Evolutionary conservation across 1,140 invertebrate genomes (phyloP).

Genomic region (Meloidogyne floridensis): DNA sequence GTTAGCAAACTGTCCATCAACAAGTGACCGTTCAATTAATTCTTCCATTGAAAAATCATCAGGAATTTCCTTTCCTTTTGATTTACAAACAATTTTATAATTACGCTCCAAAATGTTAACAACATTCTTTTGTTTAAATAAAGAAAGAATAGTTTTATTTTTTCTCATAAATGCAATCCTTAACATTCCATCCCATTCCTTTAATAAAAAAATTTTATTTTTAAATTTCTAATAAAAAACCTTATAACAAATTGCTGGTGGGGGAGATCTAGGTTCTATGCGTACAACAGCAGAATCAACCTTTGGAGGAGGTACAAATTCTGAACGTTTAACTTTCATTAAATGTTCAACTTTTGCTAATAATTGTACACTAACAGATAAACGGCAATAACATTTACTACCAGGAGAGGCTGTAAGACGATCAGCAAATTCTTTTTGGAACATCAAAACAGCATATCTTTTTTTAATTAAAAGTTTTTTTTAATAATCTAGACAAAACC

Average conservation of each 20-base stretch:
- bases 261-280: slow-evolving; percentile 92
- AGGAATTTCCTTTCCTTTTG: slow-evolving; percentile 81
- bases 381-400: slow-evolving; percentile 89
- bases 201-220: slow-evolving; percentile 30
- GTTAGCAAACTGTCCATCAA: slow-evolving; percentile 72
- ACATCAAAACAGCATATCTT: slow-evolving; percentile 95
- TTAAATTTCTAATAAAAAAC: slow-evolving; percentile 41
- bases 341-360: slow-evolving; percentile 90
- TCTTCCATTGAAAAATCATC: slow-evolving; percentile 83
- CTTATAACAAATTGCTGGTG: slow-evolving; percentile 90
- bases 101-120: slow-evolving; percentile 85
- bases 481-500: slow-evolving; percentile 46
- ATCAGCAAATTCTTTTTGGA: slow-evolving; percentile 97
- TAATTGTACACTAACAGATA: slow-evolving; percentile 94
- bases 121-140: slow-evolving; percentile 82
- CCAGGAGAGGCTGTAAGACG: slow-evolving; percentile 93
- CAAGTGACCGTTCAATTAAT: slow-evolving; percentile 79
- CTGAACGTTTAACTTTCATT: slow-evolving; percentile 95
- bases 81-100: slow-evolving; percentile 82
- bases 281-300: slow-evolving; percentile 98
- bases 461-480: slow-evolving; percentile 52
- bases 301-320: slow-evolving; percentile 87
- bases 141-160: slow-evolving; percentile 85
- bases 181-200: slow-evolving; percentile 94
- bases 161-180: slow-evolving; percentile 91